Base-by-base conservation (phyloP, 2,797 vertebrate species). In the Gallirallus australis region DNA sequence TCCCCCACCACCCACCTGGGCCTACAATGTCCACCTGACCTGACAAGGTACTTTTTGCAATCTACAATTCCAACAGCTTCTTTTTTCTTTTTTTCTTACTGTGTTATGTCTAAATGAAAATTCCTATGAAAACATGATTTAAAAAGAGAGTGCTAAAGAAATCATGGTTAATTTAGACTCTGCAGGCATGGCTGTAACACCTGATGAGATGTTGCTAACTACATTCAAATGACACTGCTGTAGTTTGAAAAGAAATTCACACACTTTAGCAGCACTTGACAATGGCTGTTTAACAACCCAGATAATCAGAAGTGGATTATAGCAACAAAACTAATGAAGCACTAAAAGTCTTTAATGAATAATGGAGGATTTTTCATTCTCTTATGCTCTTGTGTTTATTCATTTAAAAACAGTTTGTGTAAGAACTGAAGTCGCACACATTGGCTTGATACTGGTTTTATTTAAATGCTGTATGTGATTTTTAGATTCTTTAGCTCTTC, bases 271-370 rank as follows among this genome's bases (percentile, higher is more conserved):
- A 93, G 82, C 71, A 84, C 66, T 96, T 95, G 48, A 85, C 92
- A 92, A 86, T 70, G 81, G 37, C 70, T 96, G 89, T 87, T 97
- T 95, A 97, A 97, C 93, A 96, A 85, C 82, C 79, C 35, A 24
- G 78, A 56, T 94, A 93, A 95, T 97, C 93, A 92, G 91, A 92
- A 86, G 71, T 83, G 71, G 77, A 87, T 94, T 93, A 91, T 66
- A 92, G 94, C 88, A 95, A 59, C 86, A 83, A 90, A 94, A 92
- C 94, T 88, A 94, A 92, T 91, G 78, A 96, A 91, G 71, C 95
- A 92, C 47, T 95, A 77, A 75, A 96, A 91, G 90, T 54, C 89
- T 73, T 86, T 76, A 96, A 83, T 95, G 79, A 86, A 69, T 83
- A 93, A 85, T 52, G 64, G 66, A 82, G 45, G 64, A 40, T 86